Base-by-base conservation (phyloP, 2,888 invertebrate genomes). In the Pachycephus smyrnensis region DNA sequence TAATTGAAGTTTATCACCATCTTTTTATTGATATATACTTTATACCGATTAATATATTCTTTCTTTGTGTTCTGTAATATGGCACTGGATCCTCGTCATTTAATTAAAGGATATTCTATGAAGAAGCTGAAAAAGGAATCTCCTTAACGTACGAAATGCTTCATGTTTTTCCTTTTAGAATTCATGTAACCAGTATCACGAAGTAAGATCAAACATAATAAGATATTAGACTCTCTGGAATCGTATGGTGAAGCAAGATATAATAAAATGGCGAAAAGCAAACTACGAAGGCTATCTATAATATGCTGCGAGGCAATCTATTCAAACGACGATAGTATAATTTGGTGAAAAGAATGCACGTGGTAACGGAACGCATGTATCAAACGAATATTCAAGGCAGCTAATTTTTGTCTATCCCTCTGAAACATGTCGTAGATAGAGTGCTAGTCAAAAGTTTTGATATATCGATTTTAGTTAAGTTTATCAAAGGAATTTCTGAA, bases 351-450 rank as follows among this genome's bases (percentile, higher is more conserved):
- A 2, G 23, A 55, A 55, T 55, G 23, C 55, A 55, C 55, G 55
- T 55, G 55, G 23, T 23, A 23, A 55, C 55, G 55, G 23, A 55
- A 55, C 23, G 55, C 55, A 15, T 55, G 76, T 81, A 73, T 79
- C 76, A 79, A 83, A 81, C 77, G 73, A 81, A 80, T 79, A 81
- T 79, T 77, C 77, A 78, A 83, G 76, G 79, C 81, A 81, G 75
- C 81, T 83, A 79, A 77, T 80, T 77, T 77, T 81, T 73, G 55
- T 55, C 55, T 55, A 55, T 23, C 55, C 1, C 55, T 55, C 9
- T 55, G 55, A 55, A 55, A 55, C 55, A 55, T 55, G 9, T 55
- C 23, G 55, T 55, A 55, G 23, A 23, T 55, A 55, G 9, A 55
- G 4, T 55, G 9, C 9, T 55, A 23, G 23, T 55, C 23, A 55